These are phyloP conservation scores for Zaprionus obscuricornis DNA, from an alignment of 2,888 invertebrate species.

Conservation along the genomic window DNA sequence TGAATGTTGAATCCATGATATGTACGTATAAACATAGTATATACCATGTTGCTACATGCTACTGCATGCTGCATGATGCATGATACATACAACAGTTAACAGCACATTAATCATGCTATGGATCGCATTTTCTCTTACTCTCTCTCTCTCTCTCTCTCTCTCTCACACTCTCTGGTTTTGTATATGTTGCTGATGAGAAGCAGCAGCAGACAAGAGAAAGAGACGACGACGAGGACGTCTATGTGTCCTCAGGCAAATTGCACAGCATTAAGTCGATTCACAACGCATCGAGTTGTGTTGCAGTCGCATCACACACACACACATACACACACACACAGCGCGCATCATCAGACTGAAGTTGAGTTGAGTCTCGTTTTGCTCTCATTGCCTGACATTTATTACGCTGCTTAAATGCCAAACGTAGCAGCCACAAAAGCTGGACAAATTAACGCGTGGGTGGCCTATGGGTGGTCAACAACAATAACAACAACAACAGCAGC, in stretches of 20 bases:
- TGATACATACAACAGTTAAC: conserved; percentile 39
- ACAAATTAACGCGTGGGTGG: conserved; percentile 69
- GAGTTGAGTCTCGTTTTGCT: conserved; percentile 17
- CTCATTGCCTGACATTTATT: conserved; percentile 68
- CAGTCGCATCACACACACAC: too few relatives aligned
- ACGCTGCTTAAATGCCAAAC: conserved; percentile 58
- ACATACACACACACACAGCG: too few relatives aligned
- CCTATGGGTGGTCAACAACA: background rate
- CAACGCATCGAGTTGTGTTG: too few relatives aligned
- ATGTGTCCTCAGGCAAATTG: conserved; percentile 19
- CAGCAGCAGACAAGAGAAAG: too few relatives aligned
- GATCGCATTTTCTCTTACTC: too few relatives aligned
- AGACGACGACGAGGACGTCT: too few relatives aligned
- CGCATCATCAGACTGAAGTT: conserved; percentile 6
- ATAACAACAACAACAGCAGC: too few relatives aligned
- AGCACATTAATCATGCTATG: conserved; percentile 70
- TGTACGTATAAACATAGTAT: too few relatives aligned
- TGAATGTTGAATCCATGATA: too few relatives aligned
- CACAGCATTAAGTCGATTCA: conserved; percentile 3
- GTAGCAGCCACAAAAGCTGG: conserved; percentile 56
- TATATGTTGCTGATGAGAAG: too few relatives aligned
- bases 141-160: too few relatives aligned
- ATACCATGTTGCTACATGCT: conserved; percentile 28
- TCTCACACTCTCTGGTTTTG: too few relatives aligned
- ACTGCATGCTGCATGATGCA: conserved; percentile 32